These are phyloP conservation scores for Stenurella melanura DNA, from an alignment of 2,888 invertebrate genomes.

Conservation along the genomic window DNA sequence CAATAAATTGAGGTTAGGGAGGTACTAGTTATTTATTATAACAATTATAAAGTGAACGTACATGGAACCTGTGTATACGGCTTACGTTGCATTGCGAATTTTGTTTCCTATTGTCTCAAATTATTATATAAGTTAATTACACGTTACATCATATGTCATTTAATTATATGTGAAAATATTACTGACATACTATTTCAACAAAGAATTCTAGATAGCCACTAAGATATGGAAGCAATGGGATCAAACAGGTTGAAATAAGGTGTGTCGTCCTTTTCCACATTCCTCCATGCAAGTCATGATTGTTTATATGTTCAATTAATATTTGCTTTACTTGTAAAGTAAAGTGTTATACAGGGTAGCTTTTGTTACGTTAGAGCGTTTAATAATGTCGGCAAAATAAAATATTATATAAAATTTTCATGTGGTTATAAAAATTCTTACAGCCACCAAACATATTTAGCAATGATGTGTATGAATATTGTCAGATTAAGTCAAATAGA, in stretches of 20 bases:
- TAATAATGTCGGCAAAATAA: too few relatives aligned
- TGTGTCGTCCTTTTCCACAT: conserved; percentile 3
- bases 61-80: not conserved
- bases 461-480: too few relatives aligned
- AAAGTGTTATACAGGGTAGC: not conserved
- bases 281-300: not conserved
- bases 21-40: not conserved
- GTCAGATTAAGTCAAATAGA: too few relatives aligned
- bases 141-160: conserved; percentile 8
- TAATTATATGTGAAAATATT: conserved; percentile 10
- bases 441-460: too few relatives aligned
- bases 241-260: conserved; percentile 4
- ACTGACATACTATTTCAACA: not conserved
- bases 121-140: conserved; percentile 14
- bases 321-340: not conserved
- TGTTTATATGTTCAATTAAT: not conserved
- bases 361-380: too few relatives aligned
- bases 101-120: conserved; percentile 19
- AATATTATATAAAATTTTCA: too few relatives aligned
- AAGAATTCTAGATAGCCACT: not conserved
- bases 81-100: conserved; percentile 10
- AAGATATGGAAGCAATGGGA: not conserved
- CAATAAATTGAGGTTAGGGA: conserved; percentile 7
- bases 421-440: too few relatives aligned
- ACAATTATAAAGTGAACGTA: not conserved